phyloP scores from a whole-genome alignment of 2,113 vertebrate species.

The Campylorhamphus procurvoides region DNA sequence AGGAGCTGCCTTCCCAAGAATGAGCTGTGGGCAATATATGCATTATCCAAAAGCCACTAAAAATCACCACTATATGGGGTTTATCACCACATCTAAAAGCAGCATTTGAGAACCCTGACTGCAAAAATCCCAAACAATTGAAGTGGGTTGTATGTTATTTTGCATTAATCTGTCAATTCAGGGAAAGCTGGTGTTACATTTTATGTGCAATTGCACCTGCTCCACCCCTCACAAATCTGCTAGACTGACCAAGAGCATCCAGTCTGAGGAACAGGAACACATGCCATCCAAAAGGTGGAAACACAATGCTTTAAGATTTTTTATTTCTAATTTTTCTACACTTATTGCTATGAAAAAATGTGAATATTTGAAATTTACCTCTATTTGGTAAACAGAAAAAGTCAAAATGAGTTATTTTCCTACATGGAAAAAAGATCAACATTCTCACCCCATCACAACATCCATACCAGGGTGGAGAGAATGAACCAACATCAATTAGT shows the following conservation, averaged over 20 bases:
- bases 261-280: not conserved
- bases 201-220: not conserved
- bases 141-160: not conserved
- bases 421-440: not conserved
- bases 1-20: not conserved
- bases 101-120: not conserved
- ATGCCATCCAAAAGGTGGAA: not conserved
- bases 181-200: not conserved
- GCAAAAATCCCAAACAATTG: not conserved
- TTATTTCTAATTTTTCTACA: not conserved
- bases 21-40: not conserved
- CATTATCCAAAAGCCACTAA: not conserved
- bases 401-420: not conserved
- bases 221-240: not conserved
- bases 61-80: not conserved
- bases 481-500: not conserved
- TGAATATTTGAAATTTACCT: not conserved
- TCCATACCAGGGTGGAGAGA: not conserved
- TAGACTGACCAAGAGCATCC: not conserved
- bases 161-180: not conserved
- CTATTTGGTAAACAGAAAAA: not conserved
- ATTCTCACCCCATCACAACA: not conserved
- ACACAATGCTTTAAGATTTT: not conserved
- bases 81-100: not conserved
- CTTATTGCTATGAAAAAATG: not conserved